Percentiles rank a stretch among this genome's conserved stretches.
phyloP scores from a whole-genome alignment of 2,113 vertebrate species.

The Sphaerodactylus townsendi region DNA sequence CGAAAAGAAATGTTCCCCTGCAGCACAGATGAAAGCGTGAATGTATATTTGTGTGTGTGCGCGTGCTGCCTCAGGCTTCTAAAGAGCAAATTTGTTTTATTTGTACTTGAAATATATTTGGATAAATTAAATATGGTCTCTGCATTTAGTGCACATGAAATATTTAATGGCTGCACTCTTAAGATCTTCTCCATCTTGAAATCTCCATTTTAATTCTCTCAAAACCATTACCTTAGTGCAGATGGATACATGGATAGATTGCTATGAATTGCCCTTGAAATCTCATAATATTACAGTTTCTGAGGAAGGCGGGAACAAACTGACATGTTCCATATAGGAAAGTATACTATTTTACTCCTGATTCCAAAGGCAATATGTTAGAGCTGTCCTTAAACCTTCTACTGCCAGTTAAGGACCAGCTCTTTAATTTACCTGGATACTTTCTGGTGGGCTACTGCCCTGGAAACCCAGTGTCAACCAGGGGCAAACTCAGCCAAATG shows the following conservation, averaged over 20 bases:
- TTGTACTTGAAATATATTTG: conserved; percentile 20
- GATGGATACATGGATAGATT: background rate
- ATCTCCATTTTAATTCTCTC: background rate
- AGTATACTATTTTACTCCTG: no score
- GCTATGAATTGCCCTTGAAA: background rate
- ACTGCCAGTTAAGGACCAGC: no score
- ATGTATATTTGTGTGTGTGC: rapidly evolving
- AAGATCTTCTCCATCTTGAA: background rate
- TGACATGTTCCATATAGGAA: background rate
- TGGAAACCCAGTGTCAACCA: no score
- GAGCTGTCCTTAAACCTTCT: no score
- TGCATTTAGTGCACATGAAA: rapidly evolving
- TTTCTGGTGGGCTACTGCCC: no score
- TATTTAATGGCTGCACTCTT: conserved; percentile 7
- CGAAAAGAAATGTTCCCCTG: background rate
- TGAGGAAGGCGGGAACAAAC: background rate
- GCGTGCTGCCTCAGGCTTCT: background rate
- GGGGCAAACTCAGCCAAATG: no score
- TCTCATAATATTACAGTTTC: background rate
- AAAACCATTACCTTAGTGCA: background rate
- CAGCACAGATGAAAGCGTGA: background rate
- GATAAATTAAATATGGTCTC: background rate
- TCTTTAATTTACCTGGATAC: no score
- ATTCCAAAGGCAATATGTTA: no score
- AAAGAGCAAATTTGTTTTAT: conserved; percentile 9